phyloP scores from a whole-genome alignment of 2,888 invertebrate genomes.

The Copidosoma aretas region DNA sequence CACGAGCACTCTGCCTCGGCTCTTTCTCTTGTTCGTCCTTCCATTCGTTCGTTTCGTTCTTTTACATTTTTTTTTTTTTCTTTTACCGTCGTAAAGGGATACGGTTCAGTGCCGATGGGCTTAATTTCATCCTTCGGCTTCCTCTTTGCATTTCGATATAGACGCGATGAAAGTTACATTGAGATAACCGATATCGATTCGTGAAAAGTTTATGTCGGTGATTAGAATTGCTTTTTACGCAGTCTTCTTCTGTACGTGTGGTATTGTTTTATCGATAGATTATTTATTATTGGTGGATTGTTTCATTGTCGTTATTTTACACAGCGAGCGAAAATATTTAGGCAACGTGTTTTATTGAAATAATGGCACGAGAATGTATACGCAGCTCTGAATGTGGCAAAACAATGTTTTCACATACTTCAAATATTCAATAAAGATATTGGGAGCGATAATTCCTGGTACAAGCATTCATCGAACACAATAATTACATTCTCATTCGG shows the following conservation, averaged over 20 bases:
- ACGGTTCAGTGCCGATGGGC: not conserved
- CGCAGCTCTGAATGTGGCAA: not conserved
- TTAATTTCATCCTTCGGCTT: conserved; percentile 18
- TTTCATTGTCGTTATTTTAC: too few species aligned
- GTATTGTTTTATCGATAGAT: too few species aligned
- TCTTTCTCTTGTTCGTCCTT: not conserved
- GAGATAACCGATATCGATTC: not conserved
- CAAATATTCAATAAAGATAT: not conserved
- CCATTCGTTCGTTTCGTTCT: not conserved
- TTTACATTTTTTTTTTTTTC: not conserved
- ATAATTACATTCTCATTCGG: not conserved
- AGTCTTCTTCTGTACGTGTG: too few species aligned
- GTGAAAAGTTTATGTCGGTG: not conserved
- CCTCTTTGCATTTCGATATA: not conserved
- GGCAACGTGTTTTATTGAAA: too few species aligned
- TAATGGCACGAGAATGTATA: not conserved
- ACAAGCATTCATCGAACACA: not conserved
- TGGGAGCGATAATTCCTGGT: not conserved
- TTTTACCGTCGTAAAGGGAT: conserved; percentile 9
- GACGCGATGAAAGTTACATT: not conserved
- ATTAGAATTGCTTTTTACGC: too few species aligned
- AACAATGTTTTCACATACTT: too few species aligned
- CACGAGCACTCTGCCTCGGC: not conserved
- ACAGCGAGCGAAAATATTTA: too few species aligned
- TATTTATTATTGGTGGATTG: too few species aligned